Percentiles rank a stretch among this genome's conserved stretches.
phyloP scores from a whole-genome alignment of 92 coral and sea anemone species.

The Anthopleura xanthogrammica region DNA sequence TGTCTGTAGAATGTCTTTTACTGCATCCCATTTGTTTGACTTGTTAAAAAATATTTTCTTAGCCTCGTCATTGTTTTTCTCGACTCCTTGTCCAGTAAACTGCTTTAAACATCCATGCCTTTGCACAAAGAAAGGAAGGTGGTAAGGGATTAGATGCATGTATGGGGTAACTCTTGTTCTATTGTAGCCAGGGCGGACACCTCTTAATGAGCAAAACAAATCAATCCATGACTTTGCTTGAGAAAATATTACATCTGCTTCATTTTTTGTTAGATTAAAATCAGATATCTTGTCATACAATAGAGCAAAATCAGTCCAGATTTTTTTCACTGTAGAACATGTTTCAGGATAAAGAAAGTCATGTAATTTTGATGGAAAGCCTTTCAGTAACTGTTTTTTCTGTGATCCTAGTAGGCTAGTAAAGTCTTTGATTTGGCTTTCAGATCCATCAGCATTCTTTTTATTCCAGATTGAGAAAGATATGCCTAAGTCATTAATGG shows the following conservation, averaged over 20 bases:
- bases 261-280: constrained; percentile 6
- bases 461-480: constrained; percentile 59
- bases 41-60: constrained; percentile 40
- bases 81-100: constrained; percentile 56
- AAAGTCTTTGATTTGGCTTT: constrained; percentile 39
- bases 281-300: constrained; percentile 42
- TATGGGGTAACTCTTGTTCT: constrained; percentile 51
- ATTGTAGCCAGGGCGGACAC: constrained; percentile 31
- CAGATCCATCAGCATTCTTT: constrained; percentile 48
- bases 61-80: constrained; percentile 50
- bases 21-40: constrained; percentile 63
- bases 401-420: constrained; percentile 53
- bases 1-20: constrained; percentile 42
- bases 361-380: constrained; percentile 40
- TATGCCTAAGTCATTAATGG: constrained; percentile 42
- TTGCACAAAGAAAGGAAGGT: constrained; percentile 37
- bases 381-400: constrained; percentile 26
- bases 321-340: constrained; percentile 32
- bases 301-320: constrained; percentile 36
- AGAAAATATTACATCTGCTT: not conserved
- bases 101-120: constrained; percentile 48
- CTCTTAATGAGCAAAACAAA: constrained; percentile 33
- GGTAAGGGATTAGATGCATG: constrained; percentile 51
- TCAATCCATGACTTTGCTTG: constrained; percentile 36
- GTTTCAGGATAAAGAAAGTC: constrained; percentile 39